These are phyloP conservation scores for Eristalis tenax DNA, from an alignment of 2,888 invertebrate species.

Conservation along the genomic window DNA sequence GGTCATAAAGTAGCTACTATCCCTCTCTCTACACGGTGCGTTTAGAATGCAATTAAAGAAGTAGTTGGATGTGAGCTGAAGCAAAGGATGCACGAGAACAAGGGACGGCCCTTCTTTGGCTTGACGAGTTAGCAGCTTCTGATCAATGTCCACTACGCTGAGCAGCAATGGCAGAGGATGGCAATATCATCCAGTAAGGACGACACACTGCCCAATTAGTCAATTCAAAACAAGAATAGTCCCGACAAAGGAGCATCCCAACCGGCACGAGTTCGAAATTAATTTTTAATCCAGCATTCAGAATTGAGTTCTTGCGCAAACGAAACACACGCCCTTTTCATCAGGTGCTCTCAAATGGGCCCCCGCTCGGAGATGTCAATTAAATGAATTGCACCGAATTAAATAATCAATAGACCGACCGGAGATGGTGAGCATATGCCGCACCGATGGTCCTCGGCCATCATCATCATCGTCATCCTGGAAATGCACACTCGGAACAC, in stretches of 20 bases:
- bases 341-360: neutral
- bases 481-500: slow-evolving; percentile 46
- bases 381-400: slow-evolving; percentile 33
- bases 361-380: neutral
- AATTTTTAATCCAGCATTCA: neutral
- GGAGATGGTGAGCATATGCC: slow-evolving; percentile 1
- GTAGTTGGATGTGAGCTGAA: too few species aligned
- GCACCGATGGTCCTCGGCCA: neutral
- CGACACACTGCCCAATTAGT: too few species aligned
- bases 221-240: neutral
- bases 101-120: too few species aligned
- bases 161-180: too few species aligned
- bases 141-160: too few species aligned
- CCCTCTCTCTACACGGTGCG: too few species aligned
- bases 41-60: too few species aligned
- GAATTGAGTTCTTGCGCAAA: neutral
- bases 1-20: neutral
- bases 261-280: too few species aligned
- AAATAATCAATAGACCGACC: slow-evolving; percentile 19
- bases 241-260: neutral
- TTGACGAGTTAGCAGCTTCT: too few species aligned
- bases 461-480: slow-evolving; percentile 7
- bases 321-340: neutral
- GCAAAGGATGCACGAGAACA: too few species aligned
- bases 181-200: too few species aligned